Evolutionary conservation across 1,140 invertebrate species (phyloP), one percentile per base, ranked within the genome.

Genomic region (Armadillidium nasatum): DNA sequence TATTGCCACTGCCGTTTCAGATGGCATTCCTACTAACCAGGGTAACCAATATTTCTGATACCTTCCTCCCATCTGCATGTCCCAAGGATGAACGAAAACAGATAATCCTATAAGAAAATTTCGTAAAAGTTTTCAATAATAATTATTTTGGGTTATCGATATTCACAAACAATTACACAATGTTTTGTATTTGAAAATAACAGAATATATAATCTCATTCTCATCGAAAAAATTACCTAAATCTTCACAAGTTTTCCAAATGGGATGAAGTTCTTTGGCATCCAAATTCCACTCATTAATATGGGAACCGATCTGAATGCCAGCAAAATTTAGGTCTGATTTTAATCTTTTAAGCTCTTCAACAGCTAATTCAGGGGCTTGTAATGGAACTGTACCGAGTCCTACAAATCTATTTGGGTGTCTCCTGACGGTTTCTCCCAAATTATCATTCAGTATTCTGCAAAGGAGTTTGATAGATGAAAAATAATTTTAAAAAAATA

Each of bases 71-170:
- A 83, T 81, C 72, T 81, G 83, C 88, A 90, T 89, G 81, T 90
- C 88, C 88, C 88, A 89, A 15, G 89, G 89, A 83, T 89, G 89
- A 9, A 89, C 86, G 82, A 90, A 89, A 22, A 89, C 82, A 13
- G 85, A 81, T 87, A 75, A 85, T 85, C 86, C 88, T 46, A 77
- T 80, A 80, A 33, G 75, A 67, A 72, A 82, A 76, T n/a, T n/a
- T n/a, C n/a, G n/a, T n/a, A n/a, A n/a, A n/a, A n/a, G n/a, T n/a
- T n/a, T n/a, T n/a, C n/a, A n/a, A n/a, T n/a, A n/a, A n/a, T n/a
- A n/a, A n/a, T n/a, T n/a, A n/a, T n/a, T n/a, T n/a, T n/a, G n/a
- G n/a, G n/a, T n/a, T n/a, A n/a, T n/a, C n/a, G n/a, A n/a, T n/a
- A n/a, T n/a, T n/a, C n/a, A n/a, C n/a, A n/a, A n/a, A n/a, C n/a